Base-by-base conservation (phyloP, 2,888 invertebrate species). In the Caenorhabditis sp. region DNA sequence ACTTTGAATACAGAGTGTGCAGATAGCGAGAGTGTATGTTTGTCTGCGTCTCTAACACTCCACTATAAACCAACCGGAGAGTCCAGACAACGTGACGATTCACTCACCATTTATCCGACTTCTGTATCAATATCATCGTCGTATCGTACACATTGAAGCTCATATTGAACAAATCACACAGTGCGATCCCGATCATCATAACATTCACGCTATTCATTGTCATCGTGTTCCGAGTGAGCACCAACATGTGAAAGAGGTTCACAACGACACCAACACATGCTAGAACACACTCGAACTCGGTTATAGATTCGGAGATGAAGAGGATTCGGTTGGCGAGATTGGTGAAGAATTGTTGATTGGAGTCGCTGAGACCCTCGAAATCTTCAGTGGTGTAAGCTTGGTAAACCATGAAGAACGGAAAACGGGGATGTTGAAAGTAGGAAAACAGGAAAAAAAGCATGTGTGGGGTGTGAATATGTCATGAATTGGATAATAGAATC, bases 121-220 rank as follows among this genome's bases (percentile, higher is more conserved):
- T 44, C 10, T 28, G 16, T 6, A 63, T 8, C 44, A 63, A 47
- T 0, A 24, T 6, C 3, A 19, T 2, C n/a, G 38, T 14, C 19
- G 63, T 47, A 28, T 63, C 63, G 24, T 47, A 47, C 26, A 44
- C 63, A 44, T 63, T 63, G 41, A 63, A 63, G n/a, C 44, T 28
- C 63, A 63, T 63, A 63, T 63, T 63, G 10, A 63, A 44, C 28
- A 63, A 19, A 44, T 63, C 63, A 28, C 63, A 63, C 2, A 63
- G 1, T 8, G 26, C 63, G 0, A 63, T 63, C n/a, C 63, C 63
- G n/a, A 63, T 63, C 63, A 63, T 63, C 44, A 63, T 63, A 44
- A 63, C 44, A 47, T 63, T 63, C 0, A 63, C 16, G 44, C 63
- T 63, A 26, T 41, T 63, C 63, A 44, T 63, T 5, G 44, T 26